phyloP scores from a whole-genome alignment of 2,113 vertebrate genomes.

The Pelecanus crispus region DNA sequence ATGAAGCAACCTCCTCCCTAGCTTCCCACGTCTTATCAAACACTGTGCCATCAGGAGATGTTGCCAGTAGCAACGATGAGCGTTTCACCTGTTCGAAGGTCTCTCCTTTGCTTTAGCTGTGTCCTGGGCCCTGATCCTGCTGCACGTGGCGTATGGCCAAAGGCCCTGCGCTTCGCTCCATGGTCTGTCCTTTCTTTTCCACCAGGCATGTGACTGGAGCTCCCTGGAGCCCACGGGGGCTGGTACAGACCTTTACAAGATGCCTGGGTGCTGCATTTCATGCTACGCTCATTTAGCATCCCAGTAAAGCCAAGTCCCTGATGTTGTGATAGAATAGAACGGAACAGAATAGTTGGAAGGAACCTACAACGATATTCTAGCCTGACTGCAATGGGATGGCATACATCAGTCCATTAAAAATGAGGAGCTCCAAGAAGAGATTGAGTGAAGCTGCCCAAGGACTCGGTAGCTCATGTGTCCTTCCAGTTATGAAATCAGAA shows the following conservation, averaged over 20 bases:
- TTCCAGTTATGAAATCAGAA: neutral
- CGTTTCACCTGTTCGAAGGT: neutral
- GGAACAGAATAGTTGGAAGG: neutral
- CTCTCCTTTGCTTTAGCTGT: neutral
- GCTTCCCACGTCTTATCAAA: neutral
- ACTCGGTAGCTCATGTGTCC: neutral
- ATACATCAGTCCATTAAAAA: neutral
- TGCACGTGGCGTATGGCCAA: fast-evolving
- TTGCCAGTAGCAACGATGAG: constrained; percentile 23
- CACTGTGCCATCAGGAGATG: neutral
- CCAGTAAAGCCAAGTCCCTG: neutral
- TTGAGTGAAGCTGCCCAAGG: neutral
- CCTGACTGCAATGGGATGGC: neutral
- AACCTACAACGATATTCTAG: fast-evolving
- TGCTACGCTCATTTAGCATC: fast-evolving
- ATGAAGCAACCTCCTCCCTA: constrained; percentile 15
- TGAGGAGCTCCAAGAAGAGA: neutral
- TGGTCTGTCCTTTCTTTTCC: neutral
- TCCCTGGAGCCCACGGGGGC: neutral
- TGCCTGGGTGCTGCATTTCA: neutral
- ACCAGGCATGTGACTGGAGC: fast-evolving
- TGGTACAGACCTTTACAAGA: neutral
- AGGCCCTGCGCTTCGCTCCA: neutral
- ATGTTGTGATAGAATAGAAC: too few relatives aligned
- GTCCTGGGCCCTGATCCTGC: neutral